Evolutionary conservation across 2,113 vertebrate species (phyloP).

Genomic region (Laticauda laticaudata): DNA sequence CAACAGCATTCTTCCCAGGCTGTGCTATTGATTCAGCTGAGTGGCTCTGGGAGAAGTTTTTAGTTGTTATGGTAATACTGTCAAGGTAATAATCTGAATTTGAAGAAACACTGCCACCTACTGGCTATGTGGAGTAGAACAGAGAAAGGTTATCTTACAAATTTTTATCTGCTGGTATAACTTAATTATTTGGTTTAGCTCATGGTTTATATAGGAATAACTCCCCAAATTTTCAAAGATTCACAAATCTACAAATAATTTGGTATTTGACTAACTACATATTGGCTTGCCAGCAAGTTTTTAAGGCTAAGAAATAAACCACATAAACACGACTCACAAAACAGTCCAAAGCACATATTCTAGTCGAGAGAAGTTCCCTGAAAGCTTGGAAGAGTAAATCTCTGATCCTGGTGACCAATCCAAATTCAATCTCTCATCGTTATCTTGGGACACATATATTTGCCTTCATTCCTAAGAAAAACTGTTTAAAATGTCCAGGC

Average conservation of each 20-base stretch:
- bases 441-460: too few relatives aligned
- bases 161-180: neutral
- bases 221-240: neutral
- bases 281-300: neutral
- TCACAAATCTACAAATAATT: neutral
- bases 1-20: constrained; percentile 1
- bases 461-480: neutral
- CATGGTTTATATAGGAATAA: neutral
- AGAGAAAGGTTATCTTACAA: neutral
- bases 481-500: neutral
- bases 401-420: too few relatives aligned
- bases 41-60: constrained; percentile 1
- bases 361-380: too few relatives aligned
- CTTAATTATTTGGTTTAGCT: neutral
- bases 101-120: neutral
- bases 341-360: too few relatives aligned
- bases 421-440: too few relatives aligned
- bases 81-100: neutral
- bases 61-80: constrained; percentile 14
- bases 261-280: neutral
- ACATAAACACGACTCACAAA: too few relatives aligned
- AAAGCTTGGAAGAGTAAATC: too few relatives aligned
- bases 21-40: constrained; percentile 24
- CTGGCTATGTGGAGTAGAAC: neutral
- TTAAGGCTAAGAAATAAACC: neutral